These are phyloP conservation scores for Eupelmus urozonus DNA, from an alignment of 2,888 invertebrate species.

Conservation along the genomic window DNA sequence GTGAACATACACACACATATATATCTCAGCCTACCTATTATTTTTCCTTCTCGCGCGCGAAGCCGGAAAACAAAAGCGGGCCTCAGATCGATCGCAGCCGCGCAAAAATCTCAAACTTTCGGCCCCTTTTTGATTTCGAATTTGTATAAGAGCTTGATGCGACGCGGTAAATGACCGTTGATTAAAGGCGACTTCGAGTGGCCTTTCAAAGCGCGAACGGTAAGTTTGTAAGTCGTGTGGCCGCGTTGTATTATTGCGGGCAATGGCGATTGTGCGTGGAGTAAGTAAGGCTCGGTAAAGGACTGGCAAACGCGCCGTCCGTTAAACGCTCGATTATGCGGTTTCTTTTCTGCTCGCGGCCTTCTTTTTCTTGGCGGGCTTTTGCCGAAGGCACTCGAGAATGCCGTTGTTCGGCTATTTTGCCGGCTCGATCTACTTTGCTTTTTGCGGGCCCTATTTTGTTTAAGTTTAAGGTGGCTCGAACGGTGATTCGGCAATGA, in stretches of 20 bases:
- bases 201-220: neutral
- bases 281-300: neutral
- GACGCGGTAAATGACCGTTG: constrained; percentile 45
- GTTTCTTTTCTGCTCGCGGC: no score
- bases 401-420: no score
- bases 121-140: neutral
- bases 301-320: constrained; percentile 37
- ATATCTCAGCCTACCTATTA: constrained; percentile 20
- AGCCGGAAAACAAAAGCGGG: neutral
- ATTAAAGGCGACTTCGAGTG: constrained; percentile 44
- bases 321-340: constrained; percentile 25
- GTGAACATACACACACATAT: no score
- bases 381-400: no score
- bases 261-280: neutral
- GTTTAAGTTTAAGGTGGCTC: no score
- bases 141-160: constrained; percentile 30
- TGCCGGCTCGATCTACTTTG: neutral
- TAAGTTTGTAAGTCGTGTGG: constrained; percentile 5
- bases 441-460: neutral
- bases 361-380: constrained; percentile 1
- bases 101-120: neutral
- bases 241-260: neutral
- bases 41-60: constrained; percentile 34
- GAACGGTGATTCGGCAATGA: no score
- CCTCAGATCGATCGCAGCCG: constrained; percentile 27